Conservation (phyloP, 1,140 invertebrate genomes). For the Nephotettix cincticeps region DNA sequence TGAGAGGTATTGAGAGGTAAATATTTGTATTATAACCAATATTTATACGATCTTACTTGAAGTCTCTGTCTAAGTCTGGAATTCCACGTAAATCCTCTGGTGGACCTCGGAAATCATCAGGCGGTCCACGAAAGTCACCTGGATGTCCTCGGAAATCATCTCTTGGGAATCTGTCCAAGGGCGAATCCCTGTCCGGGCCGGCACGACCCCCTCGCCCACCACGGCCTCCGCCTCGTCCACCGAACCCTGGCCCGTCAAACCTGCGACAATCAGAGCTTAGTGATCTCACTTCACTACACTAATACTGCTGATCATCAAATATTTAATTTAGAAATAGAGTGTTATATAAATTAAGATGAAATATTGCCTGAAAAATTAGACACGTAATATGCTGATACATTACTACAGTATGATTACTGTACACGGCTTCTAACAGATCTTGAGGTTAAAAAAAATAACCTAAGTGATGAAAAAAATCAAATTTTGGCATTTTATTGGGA, state of each 20-base stretch:
- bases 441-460: no score
- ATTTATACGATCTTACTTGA: slow-evolving; percentile 5
- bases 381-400: no score
- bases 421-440: no score
- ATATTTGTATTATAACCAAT: not conserved
- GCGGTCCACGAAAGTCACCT: slow-evolving; percentile 22
- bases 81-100: slow-evolving; percentile 26
- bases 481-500: no score
- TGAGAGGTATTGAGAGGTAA: no score
- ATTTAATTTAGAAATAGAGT: no score
- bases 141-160: slow-evolving; percentile 42
- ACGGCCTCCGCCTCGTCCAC: slow-evolving; percentile 30
- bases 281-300: no score
- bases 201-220: slow-evolving; percentile 30
- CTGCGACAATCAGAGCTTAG: slow-evolving; percentile 5
- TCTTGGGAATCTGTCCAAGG: slow-evolving; percentile 28
- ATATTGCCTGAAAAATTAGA: no score
- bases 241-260: slow-evolving; percentile 15
- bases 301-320: no score
- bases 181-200: slow-evolving; percentile 33
- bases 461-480: no score
- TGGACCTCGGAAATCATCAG: slow-evolving; percentile 30
- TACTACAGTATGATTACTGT: no score
- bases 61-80: slow-evolving; percentile 21
- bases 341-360: no score